Conservation (phyloP, 2,888 invertebrate species). For the Muscina levida region DNA sequence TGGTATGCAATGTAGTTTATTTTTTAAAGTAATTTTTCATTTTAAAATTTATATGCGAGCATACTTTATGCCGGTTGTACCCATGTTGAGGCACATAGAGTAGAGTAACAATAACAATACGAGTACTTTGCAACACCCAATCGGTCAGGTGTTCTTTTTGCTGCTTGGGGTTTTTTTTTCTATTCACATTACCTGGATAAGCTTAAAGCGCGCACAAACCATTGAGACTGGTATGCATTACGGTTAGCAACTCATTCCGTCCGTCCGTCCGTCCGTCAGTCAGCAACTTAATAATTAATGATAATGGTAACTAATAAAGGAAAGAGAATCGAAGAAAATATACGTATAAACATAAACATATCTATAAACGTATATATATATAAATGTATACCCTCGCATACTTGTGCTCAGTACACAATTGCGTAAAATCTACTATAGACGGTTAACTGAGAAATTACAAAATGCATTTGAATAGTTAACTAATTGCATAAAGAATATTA, state of each 20-base stretch:
- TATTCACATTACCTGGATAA: background rate
- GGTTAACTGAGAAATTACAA: background rate
- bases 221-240: background rate
- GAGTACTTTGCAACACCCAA: background rate
- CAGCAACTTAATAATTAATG: slow-evolving; percentile 6
- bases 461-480: slow-evolving; percentile 12
- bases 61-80: background rate
- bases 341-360: too few relatives aligned
- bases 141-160: slow-evolving; percentile 13
- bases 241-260: slow-evolving; percentile 4
- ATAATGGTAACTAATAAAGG: background rate
- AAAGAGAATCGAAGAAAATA: background rate
- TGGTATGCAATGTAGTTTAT: slow-evolving; percentile 5
- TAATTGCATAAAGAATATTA: background rate
- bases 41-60: background rate
- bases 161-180: background rate
- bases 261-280: background rate
- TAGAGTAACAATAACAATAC: background rate
- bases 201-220: background rate
- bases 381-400: background rate
- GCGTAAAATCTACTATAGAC: slow-evolving; percentile 15
- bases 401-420: background rate
- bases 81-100: background rate
- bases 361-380: too few relatives aligned
- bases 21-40: background rate